Evolutionary conservation across 2,888 invertebrate species (phyloP), one percentile per base, ranked within the genome.

Genomic region (Listrodromus nycthemerus): DNA sequence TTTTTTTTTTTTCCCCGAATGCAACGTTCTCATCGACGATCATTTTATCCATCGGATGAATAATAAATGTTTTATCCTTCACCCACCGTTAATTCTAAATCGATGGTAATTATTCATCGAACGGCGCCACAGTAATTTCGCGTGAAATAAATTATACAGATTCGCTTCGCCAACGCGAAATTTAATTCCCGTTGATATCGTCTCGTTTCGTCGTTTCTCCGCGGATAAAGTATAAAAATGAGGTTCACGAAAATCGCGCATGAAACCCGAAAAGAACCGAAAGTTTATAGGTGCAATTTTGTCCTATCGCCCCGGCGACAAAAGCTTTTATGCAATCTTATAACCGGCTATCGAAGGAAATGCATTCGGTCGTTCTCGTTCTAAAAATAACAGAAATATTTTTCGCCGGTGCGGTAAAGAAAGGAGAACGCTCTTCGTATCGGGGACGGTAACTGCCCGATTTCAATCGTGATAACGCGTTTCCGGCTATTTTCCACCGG

Each of bases 251-350:
- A 61, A 61, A 27, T 61, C 58, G 1, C 27, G 16, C 58, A 16
- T 5, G 27, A 30, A 27, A 21, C 19, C 55, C 4, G 58, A 16
- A 13, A 16, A 50, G 16, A 30, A 30, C 58, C 8, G 16, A 61
- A 61, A 61, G n/a, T 61, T 61, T 61, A 61, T 61, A 61, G 58
- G 30, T n/a, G 58, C 58, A 24, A 61, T 61, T 61, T 61, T 30
- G 30, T 61, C 58, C 27, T 61, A 61, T 30, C 58, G 58, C 58
- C 27, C 6, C 58, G n/a, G 58, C 58, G 58, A 61, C 58, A 61
- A 61, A 61, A 61, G 58, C 58, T 61, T 61, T 61, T 61, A 61
- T 61, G 58, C 58, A 61, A 61, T 61, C 58, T 61, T 61, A 61
- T 61, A 61, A 61, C 58, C 16, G 30, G 30, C 58, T 61, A 61